These are phyloP conservation scores for Sclerurus mexicanus DNA, from an alignment of 2,113 vertebrate species.

Conservation along the genomic window DNA sequence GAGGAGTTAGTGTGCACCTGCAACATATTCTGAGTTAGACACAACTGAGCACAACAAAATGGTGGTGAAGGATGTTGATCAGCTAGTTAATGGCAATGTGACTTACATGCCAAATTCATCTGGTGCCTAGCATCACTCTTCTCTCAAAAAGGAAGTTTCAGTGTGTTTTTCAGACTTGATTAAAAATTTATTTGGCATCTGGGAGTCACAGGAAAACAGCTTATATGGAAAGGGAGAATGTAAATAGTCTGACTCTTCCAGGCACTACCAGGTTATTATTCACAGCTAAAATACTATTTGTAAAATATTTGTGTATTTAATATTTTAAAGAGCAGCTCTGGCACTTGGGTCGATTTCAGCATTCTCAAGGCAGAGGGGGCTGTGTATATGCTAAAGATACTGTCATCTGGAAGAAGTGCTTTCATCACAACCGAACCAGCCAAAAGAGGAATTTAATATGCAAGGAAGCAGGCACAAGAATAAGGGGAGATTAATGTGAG, in stretches of 20 bases:
- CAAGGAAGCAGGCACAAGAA: background rate
- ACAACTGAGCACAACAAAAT: background rate
- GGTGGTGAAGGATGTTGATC: background rate
- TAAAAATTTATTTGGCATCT: conserved; percentile 57
- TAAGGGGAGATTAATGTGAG: background rate
- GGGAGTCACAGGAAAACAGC: conserved; percentile 14
- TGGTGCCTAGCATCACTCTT: background rate
- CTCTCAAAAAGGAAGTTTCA: background rate
- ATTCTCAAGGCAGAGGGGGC: background rate
- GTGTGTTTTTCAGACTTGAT: background rate
- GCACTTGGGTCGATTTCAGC: conserved; percentile 3
- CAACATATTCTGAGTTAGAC: background rate
- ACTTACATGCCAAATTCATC: background rate
- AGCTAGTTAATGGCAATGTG: background rate
- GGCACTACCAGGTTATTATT: conserved; percentile 4
- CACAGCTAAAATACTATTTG: conserved; percentile 23
- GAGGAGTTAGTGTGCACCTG: background rate
- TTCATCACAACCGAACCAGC: background rate
- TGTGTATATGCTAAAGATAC: background rate
- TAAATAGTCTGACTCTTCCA: conserved; percentile 21
- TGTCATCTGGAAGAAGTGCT: background rate
- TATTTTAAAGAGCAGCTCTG: conserved; percentile 34
- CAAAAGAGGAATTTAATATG: background rate
- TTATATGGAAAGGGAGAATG: conserved; percentile 20
- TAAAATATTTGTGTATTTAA: conserved; percentile 57